These are phyloP conservation scores for Coendou prehensilis DNA, from an alignment of 2,797 vertebrate genomes.

Conservation along the genomic window DNA sequence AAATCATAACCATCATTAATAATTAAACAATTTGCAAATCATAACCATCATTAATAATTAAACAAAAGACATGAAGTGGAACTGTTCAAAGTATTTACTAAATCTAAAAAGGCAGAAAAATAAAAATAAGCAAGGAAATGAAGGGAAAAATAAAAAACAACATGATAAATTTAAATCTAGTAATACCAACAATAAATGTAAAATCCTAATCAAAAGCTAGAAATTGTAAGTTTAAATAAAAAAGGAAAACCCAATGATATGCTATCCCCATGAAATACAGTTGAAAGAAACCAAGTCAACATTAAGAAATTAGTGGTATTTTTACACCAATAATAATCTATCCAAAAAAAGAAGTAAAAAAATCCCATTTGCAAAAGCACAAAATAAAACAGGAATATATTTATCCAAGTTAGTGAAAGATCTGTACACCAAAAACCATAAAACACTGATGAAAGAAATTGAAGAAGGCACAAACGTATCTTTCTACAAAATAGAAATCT, in stretches of 20 bases:
- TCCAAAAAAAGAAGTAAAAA: background rate
- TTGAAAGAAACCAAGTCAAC: background rate
- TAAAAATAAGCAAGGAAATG: background rate
- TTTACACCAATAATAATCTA: background rate
- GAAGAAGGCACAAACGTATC: background rate
- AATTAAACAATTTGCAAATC: background rate
- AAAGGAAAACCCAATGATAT: background rate
- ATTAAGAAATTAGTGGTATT: background rate
- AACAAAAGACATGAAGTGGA: background rate
- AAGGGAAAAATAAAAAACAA: background rate
- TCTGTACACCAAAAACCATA: background rate
- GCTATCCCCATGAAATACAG: background rate
- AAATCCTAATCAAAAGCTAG: background rate
- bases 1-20: background rate
- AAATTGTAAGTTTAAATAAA: background rate
- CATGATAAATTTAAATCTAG: background rate
- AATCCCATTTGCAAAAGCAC: background rate
- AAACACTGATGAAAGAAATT: background rate
- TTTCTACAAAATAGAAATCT: background rate
- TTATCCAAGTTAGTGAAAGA: background rate
- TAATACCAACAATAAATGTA: background rate
- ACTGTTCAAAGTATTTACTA: background rate
- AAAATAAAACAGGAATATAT: background rate
- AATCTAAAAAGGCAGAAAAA: background rate
- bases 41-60: background rate